These are phyloP conservation scores for Lasioglossum pauxillum DNA, from an alignment of 2,888 invertebrate species.

Conservation along the genomic window DNA sequence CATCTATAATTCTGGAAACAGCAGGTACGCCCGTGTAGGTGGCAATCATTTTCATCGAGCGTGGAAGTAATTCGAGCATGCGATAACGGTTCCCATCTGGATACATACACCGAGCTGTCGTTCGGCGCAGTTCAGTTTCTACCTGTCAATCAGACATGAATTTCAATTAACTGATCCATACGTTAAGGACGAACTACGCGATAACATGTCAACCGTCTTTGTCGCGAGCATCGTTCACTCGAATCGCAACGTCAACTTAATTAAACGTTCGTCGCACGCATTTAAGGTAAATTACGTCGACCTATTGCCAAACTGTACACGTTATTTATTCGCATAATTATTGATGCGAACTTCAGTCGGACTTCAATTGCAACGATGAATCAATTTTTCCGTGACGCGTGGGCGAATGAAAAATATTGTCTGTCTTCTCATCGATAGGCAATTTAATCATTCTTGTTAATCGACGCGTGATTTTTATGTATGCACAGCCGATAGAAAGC, in stretches of 20 bases:
- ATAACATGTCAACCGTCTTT: slow-evolving; percentile 13
- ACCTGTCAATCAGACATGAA: slow-evolving; percentile 32
- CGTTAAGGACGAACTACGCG: slow-evolving; percentile 20
- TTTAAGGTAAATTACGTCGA: neutral
- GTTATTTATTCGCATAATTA: neutral
- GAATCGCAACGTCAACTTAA: slow-evolving; percentile 20
- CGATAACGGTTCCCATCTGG: slow-evolving; percentile 24
- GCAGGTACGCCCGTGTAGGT: neutral
- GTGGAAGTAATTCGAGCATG: slow-evolving; percentile 20
- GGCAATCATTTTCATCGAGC: slow-evolving; percentile 17
- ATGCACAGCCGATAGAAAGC: neutral
- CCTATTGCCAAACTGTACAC: neutral
- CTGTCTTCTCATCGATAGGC: neutral
- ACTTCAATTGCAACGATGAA: neutral
- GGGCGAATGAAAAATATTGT: neutral
- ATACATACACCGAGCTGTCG: slow-evolving; percentile 15
- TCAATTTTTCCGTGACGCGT: neutral
- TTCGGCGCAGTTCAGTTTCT: slow-evolving; percentile 23
- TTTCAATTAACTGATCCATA: slow-evolving; percentile 48
- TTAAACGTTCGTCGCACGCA: neutral
- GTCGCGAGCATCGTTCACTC: slow-evolving; percentile 9
- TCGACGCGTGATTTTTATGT: neutral
- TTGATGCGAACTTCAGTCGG: neutral
- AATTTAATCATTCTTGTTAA: neutral
- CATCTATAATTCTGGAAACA: slow-evolving; percentile 2